Percentiles rank a stretch among this genome's conserved stretches.
Evolutionary conservation across 1,140 invertebrate genomes (phyloP).

Genomic region (Cylas formicarius): DNA sequence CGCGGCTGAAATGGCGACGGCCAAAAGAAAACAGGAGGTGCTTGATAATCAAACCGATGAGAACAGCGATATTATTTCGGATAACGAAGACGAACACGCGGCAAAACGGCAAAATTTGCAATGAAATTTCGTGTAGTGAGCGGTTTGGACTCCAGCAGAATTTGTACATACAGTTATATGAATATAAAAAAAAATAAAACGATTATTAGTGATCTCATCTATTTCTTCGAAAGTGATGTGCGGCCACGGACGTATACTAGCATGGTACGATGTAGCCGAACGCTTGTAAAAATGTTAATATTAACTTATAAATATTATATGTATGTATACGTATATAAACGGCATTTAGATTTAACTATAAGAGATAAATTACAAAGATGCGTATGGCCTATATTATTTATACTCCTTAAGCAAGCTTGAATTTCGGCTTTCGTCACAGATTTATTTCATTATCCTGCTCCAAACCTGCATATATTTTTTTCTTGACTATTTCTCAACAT

Average conservation of each 20-base stretch:
- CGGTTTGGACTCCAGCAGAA: background rate
- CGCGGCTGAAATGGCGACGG: slow-evolving; percentile 97
- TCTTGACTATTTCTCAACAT: too few species aligned
- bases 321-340: slow-evolving; percentile 32
- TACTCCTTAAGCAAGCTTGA: too few species aligned
- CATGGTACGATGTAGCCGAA: slow-evolving; percentile 2
- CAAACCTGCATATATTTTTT: too few species aligned
- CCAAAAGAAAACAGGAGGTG: slow-evolving; percentile 93
- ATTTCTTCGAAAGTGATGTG: slow-evolving; percentile 23
- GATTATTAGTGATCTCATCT: slow-evolving; percentile 32
- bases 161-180: slow-evolving; percentile 7
- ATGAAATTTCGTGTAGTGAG: slow-evolving; percentile 23
- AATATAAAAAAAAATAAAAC: slow-evolving; percentile 10
- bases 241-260: slow-evolving; percentile 4
- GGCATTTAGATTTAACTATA: background rate
- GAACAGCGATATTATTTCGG: slow-evolving; percentile 42
- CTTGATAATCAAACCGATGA: slow-evolving; percentile 59
- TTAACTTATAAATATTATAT: slow-evolving; percentile 29
- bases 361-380: too few species aligned
- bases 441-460: too few species aligned
- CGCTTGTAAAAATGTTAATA: slow-evolving; percentile 36
- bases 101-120: slow-evolving; percentile 39
- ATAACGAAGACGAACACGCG: slow-evolving; percentile 39
- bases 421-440: too few species aligned
- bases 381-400: too few species aligned